Evolutionary conservation across 2,113 vertebrate genomes (phyloP), one percentile per base, ranked within the genome.

Genomic region (Cyphotilapia sp.): DNA sequence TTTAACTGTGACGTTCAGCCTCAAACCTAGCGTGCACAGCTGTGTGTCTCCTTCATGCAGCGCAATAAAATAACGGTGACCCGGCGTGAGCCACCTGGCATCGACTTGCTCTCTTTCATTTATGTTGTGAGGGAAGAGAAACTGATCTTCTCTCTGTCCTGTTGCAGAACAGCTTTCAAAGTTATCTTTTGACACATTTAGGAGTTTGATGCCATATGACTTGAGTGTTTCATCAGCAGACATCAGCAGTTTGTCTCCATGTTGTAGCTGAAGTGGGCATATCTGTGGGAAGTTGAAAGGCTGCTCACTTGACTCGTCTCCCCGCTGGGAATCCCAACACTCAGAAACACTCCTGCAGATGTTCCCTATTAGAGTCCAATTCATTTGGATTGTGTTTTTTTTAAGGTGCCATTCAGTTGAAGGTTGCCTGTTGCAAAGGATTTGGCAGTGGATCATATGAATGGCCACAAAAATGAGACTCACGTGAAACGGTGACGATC

Each of bases 211-310:
- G 86, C 97, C 97, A 1, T 96, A 95, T 9, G 94, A 93, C 56
- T 93, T 93, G 86, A 97, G 96, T 3, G 94, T 95, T n/a, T 90
- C 95, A 90, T 96, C 96, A n/a, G 89, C 61, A 22, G 95, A 96
- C 90, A 97, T 94, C 82, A 97, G 91, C 85, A 98, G 95, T 11
- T 86, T 94, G 6, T 98, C 97, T 80, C 97, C 97, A 9, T 96
- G 49, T 8, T 98, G 98, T 90, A 98, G 93, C 81, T 97, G 94
- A 53, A 98, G 91, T 27, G 97, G 97, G 76, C 97, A 98, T 86
- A 98, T 96, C 86, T 97, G 97, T 51, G 96, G 95, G 53, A 97
- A 83, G 78, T 19, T 93, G 38, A 95, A 83, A 47, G 51, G n/a
- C 5, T 74, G 69, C n/a, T 74, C 10, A 1, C 76, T 84, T 24